Conservation (phyloP, 2,797 vertebrate genomes). For the Neoniphon sammara region DNA sequence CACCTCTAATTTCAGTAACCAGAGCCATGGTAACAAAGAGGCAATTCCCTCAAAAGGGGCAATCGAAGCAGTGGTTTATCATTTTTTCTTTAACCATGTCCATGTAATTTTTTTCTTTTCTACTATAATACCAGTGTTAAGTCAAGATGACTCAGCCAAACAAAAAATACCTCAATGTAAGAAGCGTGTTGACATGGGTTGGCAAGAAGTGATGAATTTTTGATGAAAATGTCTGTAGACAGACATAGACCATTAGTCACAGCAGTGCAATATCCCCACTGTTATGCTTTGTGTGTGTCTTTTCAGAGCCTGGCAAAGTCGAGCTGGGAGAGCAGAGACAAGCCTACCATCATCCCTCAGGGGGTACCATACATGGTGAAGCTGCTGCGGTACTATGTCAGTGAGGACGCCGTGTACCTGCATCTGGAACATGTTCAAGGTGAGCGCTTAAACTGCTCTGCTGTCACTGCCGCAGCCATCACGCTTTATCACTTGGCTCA, state of each 20-base stretch:
- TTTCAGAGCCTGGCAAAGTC: constrained; percentile 94
- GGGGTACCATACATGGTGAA: constrained; percentile 98
- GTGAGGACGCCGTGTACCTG: constrained; percentile 94
- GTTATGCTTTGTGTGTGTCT: constrained; percentile 9
- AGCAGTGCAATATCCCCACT: not conserved
- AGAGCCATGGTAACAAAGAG: constrained; percentile 35
- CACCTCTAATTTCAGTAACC: constrained; percentile 70
- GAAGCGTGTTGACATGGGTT: not conserved
- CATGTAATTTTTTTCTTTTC: no score
- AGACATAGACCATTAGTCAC: not conserved
- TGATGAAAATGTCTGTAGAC: not conserved
- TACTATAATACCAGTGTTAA: no score
- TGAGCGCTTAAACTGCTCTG: constrained; percentile 69
- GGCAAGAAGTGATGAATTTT: not conserved
- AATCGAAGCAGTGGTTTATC: constrained; percentile 5
- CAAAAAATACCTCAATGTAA: not conserved
- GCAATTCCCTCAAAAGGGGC: constrained; percentile 11
- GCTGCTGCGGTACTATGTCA: constrained; percentile 92
- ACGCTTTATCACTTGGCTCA: not conserved
- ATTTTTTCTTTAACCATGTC: not conserved
- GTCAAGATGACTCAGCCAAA: not conserved
- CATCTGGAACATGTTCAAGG: constrained; percentile 94
- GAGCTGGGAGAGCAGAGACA: constrained; percentile 87
- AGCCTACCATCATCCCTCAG: constrained; percentile 94
- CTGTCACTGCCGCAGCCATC: not conserved